Conservation (phyloP, 2,797 vertebrate species). For the Huso huso region DNA sequence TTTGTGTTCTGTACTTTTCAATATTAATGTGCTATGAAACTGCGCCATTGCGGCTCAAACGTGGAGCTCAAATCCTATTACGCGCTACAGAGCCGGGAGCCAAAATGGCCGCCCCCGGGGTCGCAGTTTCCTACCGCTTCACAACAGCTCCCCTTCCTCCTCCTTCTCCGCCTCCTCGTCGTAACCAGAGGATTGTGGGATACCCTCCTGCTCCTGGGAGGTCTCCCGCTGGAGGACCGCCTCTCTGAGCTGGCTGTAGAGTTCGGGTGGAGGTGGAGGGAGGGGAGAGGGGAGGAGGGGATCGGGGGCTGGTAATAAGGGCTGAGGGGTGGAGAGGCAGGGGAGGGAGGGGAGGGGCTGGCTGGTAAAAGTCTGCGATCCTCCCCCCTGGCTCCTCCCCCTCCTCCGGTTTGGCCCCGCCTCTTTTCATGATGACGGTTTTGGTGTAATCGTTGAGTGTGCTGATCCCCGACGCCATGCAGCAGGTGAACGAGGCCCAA, state of each 20-base stretch:
- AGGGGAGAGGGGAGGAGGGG: slow-evolving; percentile 21
- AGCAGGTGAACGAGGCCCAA: slow-evolving; percentile 84
- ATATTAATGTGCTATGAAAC: too few relatives aligned
- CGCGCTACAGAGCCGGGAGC: neutral
- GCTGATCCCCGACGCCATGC: slow-evolving; percentile 84
- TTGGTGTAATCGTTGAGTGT: slow-evolving; percentile 85
- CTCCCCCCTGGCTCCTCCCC: slow-evolving; percentile 42
- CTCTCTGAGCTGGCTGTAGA: neutral
- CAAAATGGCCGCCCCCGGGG: neutral
- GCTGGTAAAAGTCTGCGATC: slow-evolving; percentile 31
- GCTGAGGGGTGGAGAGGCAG: neutral
- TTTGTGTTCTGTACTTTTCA: too few relatives aligned
- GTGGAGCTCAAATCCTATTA: too few relatives aligned
- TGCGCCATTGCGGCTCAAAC: too few relatives aligned
- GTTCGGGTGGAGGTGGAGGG: slow-evolving; percentile 14
- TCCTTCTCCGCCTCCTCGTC: too few relatives aligned
- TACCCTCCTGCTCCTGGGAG: neutral
- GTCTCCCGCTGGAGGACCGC: neutral
- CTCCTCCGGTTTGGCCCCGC: slow-evolving; percentile 54
- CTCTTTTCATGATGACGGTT: slow-evolving; percentile 59
- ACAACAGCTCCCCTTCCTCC: too few relatives aligned
- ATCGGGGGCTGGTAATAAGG: neutral
- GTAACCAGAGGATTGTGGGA: neutral
- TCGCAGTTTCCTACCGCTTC: neutral
- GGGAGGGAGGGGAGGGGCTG: slow-evolving; percentile 32